Conservation (phyloP, 2,888 invertebrate genomes). For the Polydrusus cervinus region DNA sequence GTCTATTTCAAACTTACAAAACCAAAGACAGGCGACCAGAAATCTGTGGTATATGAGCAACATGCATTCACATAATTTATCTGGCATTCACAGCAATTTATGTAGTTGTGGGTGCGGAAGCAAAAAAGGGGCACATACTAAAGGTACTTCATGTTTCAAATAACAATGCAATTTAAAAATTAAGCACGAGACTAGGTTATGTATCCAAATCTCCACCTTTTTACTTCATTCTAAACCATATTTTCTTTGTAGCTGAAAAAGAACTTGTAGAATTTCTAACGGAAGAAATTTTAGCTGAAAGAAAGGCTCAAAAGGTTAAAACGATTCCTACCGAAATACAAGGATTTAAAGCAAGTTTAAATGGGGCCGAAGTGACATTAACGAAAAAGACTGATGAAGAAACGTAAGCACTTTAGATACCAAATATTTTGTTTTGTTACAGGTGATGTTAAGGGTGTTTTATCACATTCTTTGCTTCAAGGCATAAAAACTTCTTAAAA, state of each 20-base stretch:
- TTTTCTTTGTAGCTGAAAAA: constrained; percentile 79
- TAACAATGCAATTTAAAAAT: neutral
- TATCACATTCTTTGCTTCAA: too few relatives aligned
- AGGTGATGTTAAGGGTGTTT: too few relatives aligned
- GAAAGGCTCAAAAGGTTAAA: constrained; percentile 86
- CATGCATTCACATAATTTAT: constrained; percentile 63
- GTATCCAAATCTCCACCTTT: too few relatives aligned
- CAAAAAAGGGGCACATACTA: constrained; percentile 77
- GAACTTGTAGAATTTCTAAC: constrained; percentile 93
- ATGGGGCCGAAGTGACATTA: constrained; percentile 90
- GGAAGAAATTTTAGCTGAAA: constrained; percentile 94
- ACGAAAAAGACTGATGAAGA: constrained; percentile 82
- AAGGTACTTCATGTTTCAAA: constrained; percentile 73
- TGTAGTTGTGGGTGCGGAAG: constrained; percentile 80
- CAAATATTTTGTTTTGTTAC: too few relatives aligned
- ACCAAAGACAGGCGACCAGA: constrained; percentile 79
- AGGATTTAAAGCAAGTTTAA: constrained; percentile 85
- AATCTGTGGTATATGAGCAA: constrained; percentile 84
- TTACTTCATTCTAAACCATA: too few relatives aligned
- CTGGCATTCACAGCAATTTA: constrained; percentile 74
- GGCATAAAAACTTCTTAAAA: too few relatives aligned
- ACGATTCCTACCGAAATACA: constrained; percentile 84
- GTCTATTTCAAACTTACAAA: constrained; percentile 57
- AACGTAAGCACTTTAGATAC: constrained; percentile 73
- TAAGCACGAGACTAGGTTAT: too few relatives aligned